phyloP scores from a whole-genome alignment of 2,888 invertebrate genomes.

The Lydus trimaculatus region DNA sequence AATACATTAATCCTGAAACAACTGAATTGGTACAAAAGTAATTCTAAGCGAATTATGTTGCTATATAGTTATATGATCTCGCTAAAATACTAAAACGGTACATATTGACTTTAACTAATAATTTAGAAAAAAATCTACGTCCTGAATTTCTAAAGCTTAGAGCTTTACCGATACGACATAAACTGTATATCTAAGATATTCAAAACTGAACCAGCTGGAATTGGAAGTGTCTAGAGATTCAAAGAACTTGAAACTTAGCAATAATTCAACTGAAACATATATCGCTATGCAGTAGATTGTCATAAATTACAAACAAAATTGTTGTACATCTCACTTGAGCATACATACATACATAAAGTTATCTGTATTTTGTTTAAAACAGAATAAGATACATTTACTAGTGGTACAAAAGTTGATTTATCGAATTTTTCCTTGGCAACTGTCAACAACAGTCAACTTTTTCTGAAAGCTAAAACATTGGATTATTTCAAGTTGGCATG shows the following conservation, averaged over 20 bases:
- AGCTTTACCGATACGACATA: slow-evolving; percentile 1
- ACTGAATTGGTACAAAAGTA: slow-evolving; percentile 18
- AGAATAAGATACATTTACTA: background rate
- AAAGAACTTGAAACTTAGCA: slow-evolving; percentile 2
- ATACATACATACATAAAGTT: background rate
- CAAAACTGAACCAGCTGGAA: background rate
- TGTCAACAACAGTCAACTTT: slow-evolving; percentile 37
- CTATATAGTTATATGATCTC: background rate
- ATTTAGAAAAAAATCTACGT: background rate
- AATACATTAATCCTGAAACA: slow-evolving; percentile 1
- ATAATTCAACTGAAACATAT: background rate
- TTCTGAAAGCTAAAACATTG: background rate
- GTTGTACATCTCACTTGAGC: slow-evolving; percentile 3
- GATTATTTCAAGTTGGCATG: slow-evolving; percentile 2
- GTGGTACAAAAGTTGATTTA: slow-evolving; percentile 39
- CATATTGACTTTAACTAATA: background rate
- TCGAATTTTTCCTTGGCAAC: slow-evolving; percentile 43
- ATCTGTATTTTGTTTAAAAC: background rate
- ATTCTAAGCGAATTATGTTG: background rate
- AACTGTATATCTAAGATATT: background rate
- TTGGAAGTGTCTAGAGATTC: background rate
- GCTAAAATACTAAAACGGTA: background rate
- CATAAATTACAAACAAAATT: slow-evolving; percentile 7
- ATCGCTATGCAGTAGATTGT: background rate
- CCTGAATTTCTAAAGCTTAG: background rate